These are phyloP conservation scores for Physella acuta DNA, from an alignment of 1,140 invertebrate species.

Conservation along the genomic window DNA sequence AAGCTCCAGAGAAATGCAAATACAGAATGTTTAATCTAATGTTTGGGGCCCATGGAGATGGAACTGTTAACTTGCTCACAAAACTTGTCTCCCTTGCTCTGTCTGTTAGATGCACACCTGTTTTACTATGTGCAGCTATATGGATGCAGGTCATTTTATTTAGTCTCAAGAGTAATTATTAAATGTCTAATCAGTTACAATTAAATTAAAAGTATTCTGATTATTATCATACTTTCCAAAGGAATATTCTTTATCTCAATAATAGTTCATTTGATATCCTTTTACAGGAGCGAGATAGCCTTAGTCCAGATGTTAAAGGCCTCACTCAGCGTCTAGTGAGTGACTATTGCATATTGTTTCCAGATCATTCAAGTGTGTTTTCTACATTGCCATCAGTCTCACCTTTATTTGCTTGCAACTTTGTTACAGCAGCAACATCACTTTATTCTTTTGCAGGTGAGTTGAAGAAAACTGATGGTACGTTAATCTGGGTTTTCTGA, in stretches of 20 bases:
- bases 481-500: too few species aligned
- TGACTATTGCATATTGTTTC: slow-evolving; percentile 51
- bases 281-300: slow-evolving; percentile 45
- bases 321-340: slow-evolving; percentile 45
- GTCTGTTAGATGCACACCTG: slow-evolving; percentile 44
- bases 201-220: too few species aligned
- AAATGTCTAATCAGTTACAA: too few species aligned
- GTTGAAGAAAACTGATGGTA: too few species aligned
- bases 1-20: slow-evolving; percentile 42
- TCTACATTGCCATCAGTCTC: slow-evolving; percentile 44
- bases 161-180: too few species aligned
- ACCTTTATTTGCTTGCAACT: slow-evolving; percentile 52
- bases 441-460: slow-evolving; percentile 45
- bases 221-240: too few species aligned
- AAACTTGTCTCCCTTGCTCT: slow-evolving; percentile 53
- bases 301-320: slow-evolving; percentile 43
- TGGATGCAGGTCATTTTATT: slow-evolving; percentile 52
- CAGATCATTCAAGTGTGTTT: slow-evolving; percentile 43
- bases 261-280: background rate
- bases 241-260: too few species aligned
- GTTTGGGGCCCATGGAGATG: slow-evolving; percentile 47
- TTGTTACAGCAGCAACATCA: slow-evolving; percentile 49
- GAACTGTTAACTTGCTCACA: slow-evolving; percentile 39
- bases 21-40: slow-evolving; percentile 48
- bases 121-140: slow-evolving; percentile 49